Base-by-base conservation (phyloP, 2,888 invertebrate genomes). In the Melinopterus prodromus region DNA sequence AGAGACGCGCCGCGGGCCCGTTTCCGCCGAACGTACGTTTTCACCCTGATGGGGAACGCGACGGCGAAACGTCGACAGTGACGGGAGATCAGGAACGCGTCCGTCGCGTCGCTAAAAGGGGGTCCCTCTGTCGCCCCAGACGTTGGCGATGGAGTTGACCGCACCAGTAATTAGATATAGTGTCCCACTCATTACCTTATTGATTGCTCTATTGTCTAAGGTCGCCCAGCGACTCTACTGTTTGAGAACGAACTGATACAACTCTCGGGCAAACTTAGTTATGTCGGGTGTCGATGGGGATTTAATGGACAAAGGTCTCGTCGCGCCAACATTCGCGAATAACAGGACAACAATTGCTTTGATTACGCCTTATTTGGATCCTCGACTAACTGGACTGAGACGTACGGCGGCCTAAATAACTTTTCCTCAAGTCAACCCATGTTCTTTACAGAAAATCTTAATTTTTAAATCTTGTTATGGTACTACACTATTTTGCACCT, bases 131-230 rank as follows among this genome's bases (percentile, higher is more conserved):
- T n/a, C 35, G 74, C 77, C 85, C 84, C 36, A 74, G 74, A 37
- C 35, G 74, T 35, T 71, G 35, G 12, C 35, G 16, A 16, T 35
- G 16, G 76, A 83, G 86, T 85, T 88, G 88, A 88, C 88, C 88
- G 87, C 88, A 87, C 85, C 88, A 84, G 87, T 89, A 88, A 89
- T 88, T 88, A 88, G 87, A 87, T 90, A 89, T 88, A 89, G 88
- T 89, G 89, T 89, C 90, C 90, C 35, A 89, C 89, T 90, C 89
- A 90, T 90, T 90, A 89, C 88, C 89, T 87, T 89, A 90, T 90
- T 90, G 90, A 90, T 90, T 90, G 90, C 88, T 85, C 88, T 86
- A 90, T 90, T 90, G 90, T 90, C 90, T 89, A 85, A 71, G 26
- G 36, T 74, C 74, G n/a, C 74, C 37, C 74, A 14, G 74, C 16